phyloP scores from a whole-genome alignment of 2,888 invertebrate species.

The Pyralis farinalis region DNA sequence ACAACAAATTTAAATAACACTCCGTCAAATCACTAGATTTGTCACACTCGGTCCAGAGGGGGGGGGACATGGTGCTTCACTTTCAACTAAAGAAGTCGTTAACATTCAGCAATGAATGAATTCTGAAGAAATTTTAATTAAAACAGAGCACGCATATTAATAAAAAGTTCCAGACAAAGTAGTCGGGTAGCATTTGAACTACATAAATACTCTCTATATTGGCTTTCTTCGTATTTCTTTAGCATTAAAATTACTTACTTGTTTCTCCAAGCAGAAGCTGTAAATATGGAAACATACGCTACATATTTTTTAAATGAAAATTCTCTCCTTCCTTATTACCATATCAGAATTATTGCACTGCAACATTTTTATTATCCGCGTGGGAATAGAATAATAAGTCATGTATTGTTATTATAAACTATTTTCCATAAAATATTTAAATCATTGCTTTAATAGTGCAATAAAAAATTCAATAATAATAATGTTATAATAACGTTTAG shows the following conservation, averaged over 20 bases:
- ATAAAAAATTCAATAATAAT: no score
- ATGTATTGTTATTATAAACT: no score
- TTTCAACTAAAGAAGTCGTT: constrained; percentile 29
- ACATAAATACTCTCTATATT: constrained; percentile 18
- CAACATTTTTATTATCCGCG: constrained; percentile 1
- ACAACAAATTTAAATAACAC: no score
- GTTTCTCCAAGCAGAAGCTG: background rate
- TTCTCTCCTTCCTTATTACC: constrained; percentile 9
- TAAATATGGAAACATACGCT: constrained; percentile 8
- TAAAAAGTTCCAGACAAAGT: constrained; percentile 32
- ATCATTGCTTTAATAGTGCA: no score
- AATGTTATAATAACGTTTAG: no score
- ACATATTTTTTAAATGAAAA: constrained; percentile 9
- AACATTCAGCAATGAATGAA: constrained; percentile 30
- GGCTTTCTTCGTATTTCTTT: constrained; percentile 1
- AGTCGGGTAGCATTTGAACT: constrained; percentile 25
- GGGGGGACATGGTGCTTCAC: constrained; percentile 14
- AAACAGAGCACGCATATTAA: constrained; percentile 38
- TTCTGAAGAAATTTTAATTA: constrained; percentile 40
- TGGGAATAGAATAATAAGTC: no score
- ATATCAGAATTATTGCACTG: constrained; percentile 8
- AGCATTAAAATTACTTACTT: constrained; percentile 7
- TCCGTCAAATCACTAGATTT: no score
- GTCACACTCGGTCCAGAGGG: no score
- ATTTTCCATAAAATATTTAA: no score